A percentile compares a stretch with the other conserved stretches of the same genome.
These are phyloP conservation scores for Dexiosoma caninum DNA, from an alignment of 2,888 invertebrate species.

Conservation along the genomic window DNA sequence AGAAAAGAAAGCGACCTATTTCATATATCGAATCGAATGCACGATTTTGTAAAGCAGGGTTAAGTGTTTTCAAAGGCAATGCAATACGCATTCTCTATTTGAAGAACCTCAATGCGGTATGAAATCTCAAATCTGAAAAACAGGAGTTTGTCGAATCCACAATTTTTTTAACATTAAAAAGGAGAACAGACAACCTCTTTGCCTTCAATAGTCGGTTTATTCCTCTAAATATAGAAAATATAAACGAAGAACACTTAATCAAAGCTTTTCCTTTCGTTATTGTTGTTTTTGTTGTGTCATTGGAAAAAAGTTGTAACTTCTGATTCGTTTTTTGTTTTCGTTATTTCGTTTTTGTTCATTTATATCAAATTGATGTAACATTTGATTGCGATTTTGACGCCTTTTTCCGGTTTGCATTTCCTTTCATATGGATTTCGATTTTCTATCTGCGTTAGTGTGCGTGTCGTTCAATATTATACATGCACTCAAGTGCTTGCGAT, in stretches of 20 bases:
- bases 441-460: not conserved
- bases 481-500: not conserved
- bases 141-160: too few relatives aligned
- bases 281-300: slow-evolving; percentile 7
- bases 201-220: too few relatives aligned
- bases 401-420: slow-evolving; percentile 58
- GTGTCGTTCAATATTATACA: not conserved
- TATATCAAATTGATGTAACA: slow-evolving; percentile 49
- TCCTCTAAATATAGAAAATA: not conserved
- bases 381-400: slow-evolving; percentile 59
- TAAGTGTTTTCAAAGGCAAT: too few relatives aligned
- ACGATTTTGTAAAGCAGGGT: too few relatives aligned
- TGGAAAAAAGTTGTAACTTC: slow-evolving; percentile 34
- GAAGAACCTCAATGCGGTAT: too few relatives aligned
- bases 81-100: too few relatives aligned
- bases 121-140: too few relatives aligned
- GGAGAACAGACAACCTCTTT: too few relatives aligned
- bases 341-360: slow-evolving; percentile 11
- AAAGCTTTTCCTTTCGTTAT: not conserved
- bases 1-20: too few relatives aligned
- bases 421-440: slow-evolving; percentile 32
- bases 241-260: not conserved
- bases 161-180: too few relatives aligned
- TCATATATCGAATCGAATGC: too few relatives aligned
- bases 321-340: slow-evolving; percentile 18